These are phyloP conservation scores for Bimastos eiseni DNA, from an alignment of 2,888 invertebrate genomes.

Conservation along the genomic window DNA sequence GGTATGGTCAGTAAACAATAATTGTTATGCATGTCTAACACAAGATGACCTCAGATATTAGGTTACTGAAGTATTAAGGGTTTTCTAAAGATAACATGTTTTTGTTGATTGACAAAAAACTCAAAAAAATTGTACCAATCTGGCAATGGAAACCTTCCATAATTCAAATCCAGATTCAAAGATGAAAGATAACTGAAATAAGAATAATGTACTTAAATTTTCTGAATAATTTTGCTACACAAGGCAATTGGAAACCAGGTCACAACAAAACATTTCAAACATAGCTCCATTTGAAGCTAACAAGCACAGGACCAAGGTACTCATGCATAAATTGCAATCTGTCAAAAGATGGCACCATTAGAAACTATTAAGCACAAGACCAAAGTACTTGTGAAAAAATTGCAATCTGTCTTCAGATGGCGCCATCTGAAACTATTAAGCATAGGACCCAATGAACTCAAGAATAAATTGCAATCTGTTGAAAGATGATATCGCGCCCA, in stretches of 20 bases:
- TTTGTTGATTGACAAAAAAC: background rate
- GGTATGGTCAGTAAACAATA: background rate
- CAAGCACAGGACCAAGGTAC: too few species aligned
- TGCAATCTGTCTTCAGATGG: too few species aligned
- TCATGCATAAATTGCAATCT: too few species aligned
- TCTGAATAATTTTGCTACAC: background rate
- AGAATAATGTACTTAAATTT: background rate
- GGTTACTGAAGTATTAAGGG: too few species aligned
- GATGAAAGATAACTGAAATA: background rate
- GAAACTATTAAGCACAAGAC: too few species aligned
- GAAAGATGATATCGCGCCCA: constrained; percentile 13
- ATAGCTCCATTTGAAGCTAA: too few species aligned
- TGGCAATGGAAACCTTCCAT: background rate
- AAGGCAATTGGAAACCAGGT: background rate
- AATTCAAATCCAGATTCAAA: background rate
- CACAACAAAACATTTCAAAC: too few species aligned
- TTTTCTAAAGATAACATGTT: too few species aligned
- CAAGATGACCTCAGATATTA: too few species aligned
- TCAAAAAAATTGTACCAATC: background rate
- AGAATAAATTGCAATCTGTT: background rate
- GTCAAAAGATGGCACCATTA: too few species aligned
- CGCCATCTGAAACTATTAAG: background rate
- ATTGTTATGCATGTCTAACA: too few species aligned
- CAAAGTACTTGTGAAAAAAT: too few species aligned
- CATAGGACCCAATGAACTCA: background rate